These are phyloP conservation scores for Hippocampus barbouri DNA, from an alignment of 2,113 vertebrate genomes.

Conservation along the genomic window DNA sequence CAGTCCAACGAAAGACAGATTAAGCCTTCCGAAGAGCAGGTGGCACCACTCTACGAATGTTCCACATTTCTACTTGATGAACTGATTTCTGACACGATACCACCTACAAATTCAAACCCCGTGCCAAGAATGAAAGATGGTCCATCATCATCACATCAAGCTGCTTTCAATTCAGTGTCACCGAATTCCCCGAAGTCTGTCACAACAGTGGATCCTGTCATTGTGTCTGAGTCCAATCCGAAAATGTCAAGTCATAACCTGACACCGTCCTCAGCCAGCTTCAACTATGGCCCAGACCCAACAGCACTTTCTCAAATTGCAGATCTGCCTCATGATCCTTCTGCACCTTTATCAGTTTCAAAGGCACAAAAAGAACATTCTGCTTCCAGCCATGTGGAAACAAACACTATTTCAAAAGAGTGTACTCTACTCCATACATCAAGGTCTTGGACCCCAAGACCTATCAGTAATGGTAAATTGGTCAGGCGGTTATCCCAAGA, in stretches of 20 bases:
- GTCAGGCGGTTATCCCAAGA: slow-evolving; percentile 36
- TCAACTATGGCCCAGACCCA: slow-evolving; percentile 18
- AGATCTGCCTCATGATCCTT: slow-evolving; percentile 50
- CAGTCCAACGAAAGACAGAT: slow-evolving; percentile 27
- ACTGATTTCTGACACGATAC: slow-evolving; percentile 36
- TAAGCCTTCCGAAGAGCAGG: slow-evolving; percentile 53
- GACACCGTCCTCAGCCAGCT: slow-evolving; percentile 44
- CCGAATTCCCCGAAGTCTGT: slow-evolving; percentile 35
- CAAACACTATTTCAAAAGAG: slow-evolving; percentile 30
- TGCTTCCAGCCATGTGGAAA: slow-evolving; percentile 45
- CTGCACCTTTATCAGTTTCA: slow-evolving; percentile 45
- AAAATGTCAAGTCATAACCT: slow-evolving; percentile 63
- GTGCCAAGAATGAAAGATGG: slow-evolving; percentile 18
- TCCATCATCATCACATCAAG: slow-evolving; percentile 13
- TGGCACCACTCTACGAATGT: slow-evolving; percentile 66
- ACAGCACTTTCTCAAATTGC: slow-evolving; percentile 39
- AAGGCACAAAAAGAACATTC: slow-evolving; percentile 41
- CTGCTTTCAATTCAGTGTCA: slow-evolving; percentile 29
- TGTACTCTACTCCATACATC: slow-evolving; percentile 16
- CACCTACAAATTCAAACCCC: slow-evolving; percentile 23
- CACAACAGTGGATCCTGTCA: slow-evolving; percentile 35
- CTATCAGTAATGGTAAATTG: slow-evolving; percentile 34
- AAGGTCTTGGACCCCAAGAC: slow-evolving; percentile 14
- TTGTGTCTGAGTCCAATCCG: slow-evolving; percentile 38
- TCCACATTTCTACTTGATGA: slow-evolving; percentile 68